phyloP scores from a whole-genome alignment of 2,888 invertebrate genomes.

The Drosophila rellima region DNA sequence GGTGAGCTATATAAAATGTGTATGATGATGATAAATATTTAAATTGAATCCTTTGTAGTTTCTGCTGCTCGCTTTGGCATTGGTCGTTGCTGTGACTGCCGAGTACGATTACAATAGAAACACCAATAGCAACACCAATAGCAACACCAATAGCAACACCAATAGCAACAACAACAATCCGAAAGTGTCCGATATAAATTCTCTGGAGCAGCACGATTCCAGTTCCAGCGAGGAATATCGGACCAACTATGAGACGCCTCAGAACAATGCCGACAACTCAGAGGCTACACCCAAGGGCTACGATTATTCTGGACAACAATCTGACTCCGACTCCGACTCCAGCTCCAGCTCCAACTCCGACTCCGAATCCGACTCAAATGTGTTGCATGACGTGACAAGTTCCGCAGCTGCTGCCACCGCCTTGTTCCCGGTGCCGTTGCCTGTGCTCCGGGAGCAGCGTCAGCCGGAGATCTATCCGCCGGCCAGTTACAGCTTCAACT shows the following conservation, averaged over 20 bases:
- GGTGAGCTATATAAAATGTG: conserved; percentile 33
- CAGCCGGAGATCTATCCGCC: conserved; percentile 68
- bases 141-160: conserved; percentile 27
- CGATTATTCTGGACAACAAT: conserved; percentile 45
- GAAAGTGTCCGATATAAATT: conserved; percentile 49
- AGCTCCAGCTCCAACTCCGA: not conserved
- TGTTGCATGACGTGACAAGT: conserved; percentile 35
- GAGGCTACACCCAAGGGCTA: conserved; percentile 67
- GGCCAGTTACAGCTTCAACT: conserved; percentile 84
- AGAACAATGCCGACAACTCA: conserved; percentile 61
- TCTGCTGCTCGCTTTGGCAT: conserved; percentile 48
- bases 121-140: conserved; percentile 29
- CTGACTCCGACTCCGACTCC: not conserved
- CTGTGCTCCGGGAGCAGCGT: conserved; percentile 39
- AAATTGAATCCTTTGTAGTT: conserved; percentile 37
- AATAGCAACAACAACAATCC: conserved; percentile 39
- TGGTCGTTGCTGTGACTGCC: conserved; percentile 35
- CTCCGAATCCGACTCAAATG: conserved; percentile 1
- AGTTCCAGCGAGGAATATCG: conserved; percentile 65
- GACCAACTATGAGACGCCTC: conserved; percentile 49
- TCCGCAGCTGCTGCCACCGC: conserved; percentile 23
- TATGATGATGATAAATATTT: not conserved
- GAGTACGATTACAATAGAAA: conserved; percentile 51
- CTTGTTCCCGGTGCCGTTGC: conserved; percentile 39
- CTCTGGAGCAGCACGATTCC: conserved; percentile 43